phyloP scores from a whole-genome alignment of 2,888 invertebrate genomes.

The Stramonita haemastoma region DNA sequence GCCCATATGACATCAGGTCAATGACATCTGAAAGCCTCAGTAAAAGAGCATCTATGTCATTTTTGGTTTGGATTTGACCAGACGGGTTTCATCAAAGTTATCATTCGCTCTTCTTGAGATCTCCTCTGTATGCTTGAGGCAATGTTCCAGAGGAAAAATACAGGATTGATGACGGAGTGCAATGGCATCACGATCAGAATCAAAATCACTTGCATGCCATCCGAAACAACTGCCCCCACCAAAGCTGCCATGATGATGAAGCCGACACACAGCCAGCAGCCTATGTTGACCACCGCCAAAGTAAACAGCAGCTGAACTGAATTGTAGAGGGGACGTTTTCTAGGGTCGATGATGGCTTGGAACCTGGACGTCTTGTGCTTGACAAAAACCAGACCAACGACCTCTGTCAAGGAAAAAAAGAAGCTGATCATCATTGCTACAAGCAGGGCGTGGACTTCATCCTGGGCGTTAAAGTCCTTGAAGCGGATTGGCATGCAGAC shows the following conservation, averaged over 20 bases:
- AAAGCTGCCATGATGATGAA: neutral
- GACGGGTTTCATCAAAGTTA: neutral
- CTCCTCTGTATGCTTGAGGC: neutral
- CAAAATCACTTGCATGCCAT: neutral
- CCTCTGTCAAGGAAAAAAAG: neutral
- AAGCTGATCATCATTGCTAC: neutral
- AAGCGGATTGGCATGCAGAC: neutral
- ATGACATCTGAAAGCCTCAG: neutral
- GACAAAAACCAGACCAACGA: neutral
- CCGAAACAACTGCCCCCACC: neutral
- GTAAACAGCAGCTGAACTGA: constrained; percentile 8
- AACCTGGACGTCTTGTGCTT: neutral
- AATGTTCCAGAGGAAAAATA: neutral
- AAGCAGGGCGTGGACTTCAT: neutral
- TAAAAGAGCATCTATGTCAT: neutral
- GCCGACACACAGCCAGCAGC: neutral
- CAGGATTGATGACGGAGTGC: neutral
- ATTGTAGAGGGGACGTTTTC: neutral
- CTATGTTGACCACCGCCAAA: neutral
- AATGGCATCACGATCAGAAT: neutral
- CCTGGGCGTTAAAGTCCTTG: neutral
- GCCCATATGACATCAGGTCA: neutral
- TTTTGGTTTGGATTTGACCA: neutral
- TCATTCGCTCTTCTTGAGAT: neutral
- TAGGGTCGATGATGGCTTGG: neutral